Conservation (phyloP, 2,113 vertebrate species). For the Pitta sordida region DNA sequence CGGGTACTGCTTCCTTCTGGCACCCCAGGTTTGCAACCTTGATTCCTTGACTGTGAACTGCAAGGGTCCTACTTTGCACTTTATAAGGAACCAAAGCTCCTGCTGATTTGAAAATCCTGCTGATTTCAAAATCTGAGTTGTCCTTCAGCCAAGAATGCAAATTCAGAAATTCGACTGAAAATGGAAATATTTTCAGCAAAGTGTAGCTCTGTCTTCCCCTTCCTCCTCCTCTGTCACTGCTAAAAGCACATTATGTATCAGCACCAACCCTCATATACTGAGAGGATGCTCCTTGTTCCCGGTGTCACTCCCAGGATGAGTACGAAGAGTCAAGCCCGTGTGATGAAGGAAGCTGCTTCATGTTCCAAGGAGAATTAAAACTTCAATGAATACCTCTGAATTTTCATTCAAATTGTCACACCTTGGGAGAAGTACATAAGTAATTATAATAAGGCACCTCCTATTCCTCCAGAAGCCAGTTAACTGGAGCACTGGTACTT, state of each 20-base stretch:
- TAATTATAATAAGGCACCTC: neutral
- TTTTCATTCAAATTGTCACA: neutral
- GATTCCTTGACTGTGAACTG: neutral
- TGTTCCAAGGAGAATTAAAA: neutral
- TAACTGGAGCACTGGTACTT: neutral
- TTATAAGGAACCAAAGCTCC: neutral
- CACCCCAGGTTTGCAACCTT: neutral
- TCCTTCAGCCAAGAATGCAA: neutral
- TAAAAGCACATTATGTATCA: neutral
- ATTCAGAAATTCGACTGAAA: neutral
- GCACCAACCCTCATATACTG: accelerated
- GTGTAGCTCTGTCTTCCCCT: neutral
- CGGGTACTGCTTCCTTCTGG: neutral
- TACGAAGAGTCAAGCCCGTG: neutral
- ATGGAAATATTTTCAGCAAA: neutral
- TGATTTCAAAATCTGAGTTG: neutral
- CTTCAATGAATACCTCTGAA: neutral
- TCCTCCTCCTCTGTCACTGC: neutral
- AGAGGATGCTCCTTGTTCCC: accelerated
- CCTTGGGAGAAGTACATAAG: neutral
- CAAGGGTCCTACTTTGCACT: neutral
- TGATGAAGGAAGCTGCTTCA: neutral
- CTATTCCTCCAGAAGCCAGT: neutral
- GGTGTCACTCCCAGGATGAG: neutral
- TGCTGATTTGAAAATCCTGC: neutral